Evolutionary conservation across 2,888 invertebrate genomes (phyloP), one percentile per base, ranked within the genome.

Genomic region (Aricia artaxerxes): DNA sequence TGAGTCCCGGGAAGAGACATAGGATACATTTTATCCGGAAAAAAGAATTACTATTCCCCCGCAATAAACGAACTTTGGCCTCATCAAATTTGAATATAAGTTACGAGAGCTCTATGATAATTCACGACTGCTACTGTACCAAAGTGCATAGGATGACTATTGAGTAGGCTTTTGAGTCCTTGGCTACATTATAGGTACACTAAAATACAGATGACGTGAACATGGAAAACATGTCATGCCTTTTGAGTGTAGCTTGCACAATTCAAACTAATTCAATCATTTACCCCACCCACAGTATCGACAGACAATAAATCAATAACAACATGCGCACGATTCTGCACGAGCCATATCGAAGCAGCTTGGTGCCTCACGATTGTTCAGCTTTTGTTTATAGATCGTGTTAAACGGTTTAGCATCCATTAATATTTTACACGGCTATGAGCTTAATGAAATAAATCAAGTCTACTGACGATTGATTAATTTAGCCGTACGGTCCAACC

Each of bases 341-440:
- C 87, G 87, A 89, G 89, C 91, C 91, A 90, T 88, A 92, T 92
- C 90, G 90, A 92, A 92, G 85, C 93, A 92, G 94, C 93, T 94
- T 93, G 94, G 88, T 90, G 91, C 92, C 94, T 93, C 94, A 94
- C 94, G 94, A 92, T 84, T 85, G 81, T 86, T 85, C 83, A 85
- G 84, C 91, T 90, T 92, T 92, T 93, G 93, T 93, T 91, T 87
- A 88, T 84, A 81, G 80, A 82, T 83, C 80, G 80, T 80, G 81
- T 84, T 83, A 84, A 88, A 86, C 88, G 87, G 88, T 88, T 88
- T 87, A 85, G 85, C 88, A 86, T 88, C 88, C 87, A 79, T 75
- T 79, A 75, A 73, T 79, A 75, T 75, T 79, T 75, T 73, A 75
- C 73, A 75, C 75, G 44, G 61, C 31, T 53, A 57, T 53, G 53